Evolutionary conservation across 2,888 invertebrate species (phyloP), one percentile per base, ranked within the genome.

Genomic region (Phasia obesa): DNA sequence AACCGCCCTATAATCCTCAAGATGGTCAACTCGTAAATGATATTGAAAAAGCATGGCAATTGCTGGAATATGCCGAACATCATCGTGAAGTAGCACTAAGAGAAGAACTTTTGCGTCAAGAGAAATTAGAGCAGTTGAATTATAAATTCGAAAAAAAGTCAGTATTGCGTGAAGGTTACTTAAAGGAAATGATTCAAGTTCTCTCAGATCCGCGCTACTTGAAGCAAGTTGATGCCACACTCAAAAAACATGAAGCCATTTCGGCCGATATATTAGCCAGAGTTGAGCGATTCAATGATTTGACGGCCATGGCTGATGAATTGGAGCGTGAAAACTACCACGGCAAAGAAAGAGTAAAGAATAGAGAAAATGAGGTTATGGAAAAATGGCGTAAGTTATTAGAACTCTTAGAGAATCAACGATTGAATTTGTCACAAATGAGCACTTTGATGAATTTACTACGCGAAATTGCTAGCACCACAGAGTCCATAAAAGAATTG

Each of bases 201-300:
- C 92, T 99, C 19, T 96, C 96, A 0, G 98, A 98, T 92, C 96
- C 97, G 0, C 94, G 97, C 74, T 98, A 98, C 91, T 92, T 98
- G 86, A 94, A 96, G 0, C 98, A 99, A 90, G 98, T 99, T 0
- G 99, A 99, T 90, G 99, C 99, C 1, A 98, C 98, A 0, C 95
- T 99, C 49, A 99, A 99, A 92, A 99, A 99, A 89, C 99, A 99
- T 90, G 99, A 99, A 91, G 99, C 99, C 17, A 98, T 99, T 84
- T 97, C 97, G 82, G 98, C 99, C 0, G 99, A 99, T 90, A 99
- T 99, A 74, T 92, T 98, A 70, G 97, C 99, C 15, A 93, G 96
- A 75, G 97, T 97, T 88, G 98, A 99, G 90, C 94, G 99, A 11
- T 98, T 99, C 90, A 96, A 97, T 87, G 97, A 98, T 91, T 93